phyloP scores from a whole-genome alignment of 92 coral and sea anemone species.

The Epizoanthus ramosus region DNA sequence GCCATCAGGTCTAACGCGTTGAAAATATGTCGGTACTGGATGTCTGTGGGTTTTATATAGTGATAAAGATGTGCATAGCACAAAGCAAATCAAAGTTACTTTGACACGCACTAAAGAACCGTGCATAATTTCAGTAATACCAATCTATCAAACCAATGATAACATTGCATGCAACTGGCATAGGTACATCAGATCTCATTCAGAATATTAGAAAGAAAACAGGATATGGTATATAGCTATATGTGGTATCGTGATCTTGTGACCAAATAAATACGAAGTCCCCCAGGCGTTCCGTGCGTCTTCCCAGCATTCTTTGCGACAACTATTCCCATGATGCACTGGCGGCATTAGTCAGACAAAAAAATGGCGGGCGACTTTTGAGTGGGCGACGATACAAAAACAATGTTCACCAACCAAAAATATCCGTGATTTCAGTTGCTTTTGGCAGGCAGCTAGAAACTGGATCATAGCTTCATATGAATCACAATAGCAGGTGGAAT shows the following conservation, averaged over 20 bases:
- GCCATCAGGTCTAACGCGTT: conserved; percentile 31
- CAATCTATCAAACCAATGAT: neutral
- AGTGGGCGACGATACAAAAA: conserved; percentile 35
- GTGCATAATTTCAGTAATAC: neutral
- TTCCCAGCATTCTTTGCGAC: conserved; percentile 36
- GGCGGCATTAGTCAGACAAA: conserved; percentile 25
- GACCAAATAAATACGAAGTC: no score
- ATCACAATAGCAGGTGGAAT: neutral
- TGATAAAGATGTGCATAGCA: neutral
- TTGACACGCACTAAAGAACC: neutral
- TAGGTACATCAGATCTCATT: no score
- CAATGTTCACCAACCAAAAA: conserved; percentile 39
- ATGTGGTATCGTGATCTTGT: no score
- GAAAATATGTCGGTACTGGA: conserved; percentile 44
- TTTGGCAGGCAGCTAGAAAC: neutral
- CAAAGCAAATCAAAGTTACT: neutral
- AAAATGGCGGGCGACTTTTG: conserved; percentile 48
- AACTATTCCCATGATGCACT: conserved; percentile 14
- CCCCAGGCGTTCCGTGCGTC: neutral
- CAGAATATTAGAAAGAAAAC: no score
- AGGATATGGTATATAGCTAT: no score
- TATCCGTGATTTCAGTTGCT: conserved; percentile 28
- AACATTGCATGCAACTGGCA: no score
- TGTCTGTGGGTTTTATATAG: conserved; percentile 7
- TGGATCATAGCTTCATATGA: neutral